A percentile compares a stretch with the other conserved stretches of the same genome.
phyloP scores from a whole-genome alignment of 2,888 invertebrate genomes.

The Sturmia bella region DNA sequence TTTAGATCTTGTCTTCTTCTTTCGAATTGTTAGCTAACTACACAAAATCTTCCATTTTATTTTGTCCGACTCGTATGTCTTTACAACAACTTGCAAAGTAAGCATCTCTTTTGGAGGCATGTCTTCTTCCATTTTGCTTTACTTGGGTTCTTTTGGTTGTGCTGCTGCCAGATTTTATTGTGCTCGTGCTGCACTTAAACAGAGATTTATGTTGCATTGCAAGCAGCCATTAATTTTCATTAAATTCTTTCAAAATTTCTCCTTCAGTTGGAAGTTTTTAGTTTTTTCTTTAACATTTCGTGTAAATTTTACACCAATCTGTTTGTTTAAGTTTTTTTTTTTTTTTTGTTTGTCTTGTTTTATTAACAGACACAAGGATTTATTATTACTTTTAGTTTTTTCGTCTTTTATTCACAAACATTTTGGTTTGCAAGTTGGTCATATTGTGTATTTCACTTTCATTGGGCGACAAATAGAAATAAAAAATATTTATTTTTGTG shows the following conservation, averaged over 20 bases:
- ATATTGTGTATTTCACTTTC: constrained; percentile 44
- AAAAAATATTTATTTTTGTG: constrained; percentile 2
- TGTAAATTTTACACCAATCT: neutral
- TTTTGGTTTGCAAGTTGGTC: neutral
- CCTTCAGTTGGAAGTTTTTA: neutral
- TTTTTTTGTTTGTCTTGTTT: neutral
- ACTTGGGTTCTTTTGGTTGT: neutral
- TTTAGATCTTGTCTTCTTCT: too few species aligned
- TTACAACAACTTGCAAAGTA: constrained; percentile 31
- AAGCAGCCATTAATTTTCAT: constrained; percentile 74
- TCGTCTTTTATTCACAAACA: neutral
- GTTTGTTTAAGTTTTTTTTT: neutral
- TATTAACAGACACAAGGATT: constrained; percentile 10
- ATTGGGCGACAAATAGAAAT: constrained; percentile 14
- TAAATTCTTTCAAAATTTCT: constrained; percentile 67
- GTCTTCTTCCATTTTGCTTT: neutral
- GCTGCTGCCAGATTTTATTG: constrained; percentile 43
- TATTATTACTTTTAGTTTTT: constrained; percentile 4
- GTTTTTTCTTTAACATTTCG: constrained; percentile 22
- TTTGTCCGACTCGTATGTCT: too few species aligned
- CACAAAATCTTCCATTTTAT: too few species aligned
- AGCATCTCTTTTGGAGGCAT: neutral
- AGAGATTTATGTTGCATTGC: constrained; percentile 77
- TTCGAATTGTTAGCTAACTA: too few species aligned
- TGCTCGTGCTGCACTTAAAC: constrained; percentile 67